Conservation (phyloP, 2,113 vertebrate genomes). For the Sitta europaea region DNA sequence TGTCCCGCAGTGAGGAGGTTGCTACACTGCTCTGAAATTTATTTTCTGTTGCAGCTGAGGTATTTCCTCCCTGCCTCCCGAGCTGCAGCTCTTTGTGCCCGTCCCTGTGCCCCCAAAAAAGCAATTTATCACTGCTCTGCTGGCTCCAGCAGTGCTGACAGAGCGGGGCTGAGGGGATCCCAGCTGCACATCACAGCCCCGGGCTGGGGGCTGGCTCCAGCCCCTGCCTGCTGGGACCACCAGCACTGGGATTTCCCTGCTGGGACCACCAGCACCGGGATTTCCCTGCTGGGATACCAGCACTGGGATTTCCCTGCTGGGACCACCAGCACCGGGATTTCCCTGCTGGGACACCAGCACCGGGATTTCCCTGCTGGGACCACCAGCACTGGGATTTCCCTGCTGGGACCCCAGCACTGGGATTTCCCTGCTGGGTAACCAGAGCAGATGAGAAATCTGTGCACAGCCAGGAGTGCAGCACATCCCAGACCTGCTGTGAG, state of each 20-base stretch:
- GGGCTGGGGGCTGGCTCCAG: not conserved
- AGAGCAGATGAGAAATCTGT: not conserved
- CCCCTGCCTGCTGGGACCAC: not conserved
- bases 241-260: fast-evolving
- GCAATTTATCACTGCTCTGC: fast-evolving
- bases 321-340: fast-evolving
- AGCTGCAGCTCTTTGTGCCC: not conserved
- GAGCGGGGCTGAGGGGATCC: fast-evolving
- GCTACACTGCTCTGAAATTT: not conserved
- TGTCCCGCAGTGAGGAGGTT: not conserved
- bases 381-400: fast-evolving
- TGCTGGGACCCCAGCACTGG: too few species aligned
- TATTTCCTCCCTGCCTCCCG: not conserved
- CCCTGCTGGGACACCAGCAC: too few species aligned
- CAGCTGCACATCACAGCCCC: fast-evolving
- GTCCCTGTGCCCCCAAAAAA: not conserved
- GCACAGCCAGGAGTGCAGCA: fast-evolving
- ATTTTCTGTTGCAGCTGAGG: not conserved
- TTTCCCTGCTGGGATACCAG: too few species aligned
- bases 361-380: not conserved
- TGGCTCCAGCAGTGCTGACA: fast-evolving
- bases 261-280: too few species aligned
- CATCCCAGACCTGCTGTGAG: not conserved
- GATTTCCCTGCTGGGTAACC: not conserved
- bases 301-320: fast-evolving